A percentile compares a stretch with the other conserved stretches of the same genome.
Conservation (phyloP, 2,113 vertebrate genomes). For the Formicarius rufipectus region DNA sequence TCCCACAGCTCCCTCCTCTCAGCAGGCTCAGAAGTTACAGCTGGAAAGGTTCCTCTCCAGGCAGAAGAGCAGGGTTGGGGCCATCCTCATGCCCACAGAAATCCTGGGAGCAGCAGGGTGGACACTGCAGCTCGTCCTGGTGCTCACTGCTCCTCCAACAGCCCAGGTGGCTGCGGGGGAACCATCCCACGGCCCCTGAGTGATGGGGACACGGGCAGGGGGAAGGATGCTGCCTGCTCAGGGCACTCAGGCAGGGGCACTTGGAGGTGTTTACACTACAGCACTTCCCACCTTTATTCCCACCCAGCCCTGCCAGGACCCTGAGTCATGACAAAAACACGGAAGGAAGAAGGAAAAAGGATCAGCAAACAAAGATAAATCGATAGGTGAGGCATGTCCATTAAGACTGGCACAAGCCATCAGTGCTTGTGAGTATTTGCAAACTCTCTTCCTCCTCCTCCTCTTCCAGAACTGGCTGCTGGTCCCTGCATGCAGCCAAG, state of each 20-base stretch:
- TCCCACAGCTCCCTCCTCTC: neutral
- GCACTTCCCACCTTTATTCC: neutral
- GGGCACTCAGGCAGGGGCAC: neutral
- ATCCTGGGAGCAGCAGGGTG: neutral
- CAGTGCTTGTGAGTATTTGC: neutral
- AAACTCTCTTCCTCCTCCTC: neutral
- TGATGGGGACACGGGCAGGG: accelerated
- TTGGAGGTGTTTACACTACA: neutral
- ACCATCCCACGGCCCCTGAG: accelerated
- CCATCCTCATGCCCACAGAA: neutral
- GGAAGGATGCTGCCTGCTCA: neutral
- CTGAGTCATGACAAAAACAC: neutral
- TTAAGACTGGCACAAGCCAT: neutral
- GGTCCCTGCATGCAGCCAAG: neutral
- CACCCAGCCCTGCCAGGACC: neutral
- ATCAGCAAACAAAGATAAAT: neutral
- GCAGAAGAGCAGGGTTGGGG: neutral
- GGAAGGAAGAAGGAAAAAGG: neutral
- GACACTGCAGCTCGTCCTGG: neutral
- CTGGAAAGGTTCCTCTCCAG: accelerated
- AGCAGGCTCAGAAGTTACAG: neutral
- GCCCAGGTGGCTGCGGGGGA: neutral
- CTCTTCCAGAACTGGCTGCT: neutral
- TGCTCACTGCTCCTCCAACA: neutral
- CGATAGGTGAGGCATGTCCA: accelerated